Evolutionary conservation across 2,113 vertebrate species (phyloP), one percentile per base, ranked within the genome.

Genomic region (Chlorocebus sabaeus): DNA sequence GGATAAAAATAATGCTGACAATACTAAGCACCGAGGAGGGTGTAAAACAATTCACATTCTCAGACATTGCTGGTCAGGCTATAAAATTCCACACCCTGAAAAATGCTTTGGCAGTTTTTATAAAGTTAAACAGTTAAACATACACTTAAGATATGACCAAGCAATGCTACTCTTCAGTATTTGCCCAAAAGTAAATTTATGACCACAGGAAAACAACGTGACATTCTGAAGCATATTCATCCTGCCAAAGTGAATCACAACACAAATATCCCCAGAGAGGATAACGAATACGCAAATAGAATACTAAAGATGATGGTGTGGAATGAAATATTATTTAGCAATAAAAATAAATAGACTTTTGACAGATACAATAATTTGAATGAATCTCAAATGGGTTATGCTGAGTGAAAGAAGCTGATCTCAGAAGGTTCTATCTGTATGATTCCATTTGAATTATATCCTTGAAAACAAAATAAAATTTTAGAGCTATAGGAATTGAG

Each of bases 21-120:
- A 20, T 52, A 6, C 5, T 35, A 17, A 23, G 20, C 27, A 9
- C 9, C 22, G 0, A 12, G 1, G 11, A 81, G 14, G 2, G 0
- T 68, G 18, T 32, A 16, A n/a, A 78, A 45, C 38, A 50, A 64
- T 6, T 59, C 2, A 4, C 11, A 81, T 3, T 35, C 23, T 78
- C 12, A 6, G 8, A 30, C 5, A 50, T 9, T 35, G 11, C 40
- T 84, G 9, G 1, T 10, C 50, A 61, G 3, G n/a, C 25, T 12
- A n/a, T 22, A 17, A 32, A 81, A 57, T 35, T 70, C 1, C 22
- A 32, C 38, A 81, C 5, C 80, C 5, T 30, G 8, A 13, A 55
- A 84, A 14, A 80, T 20, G 48, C 0, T 32, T 10, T 22, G 11
- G 12, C 1, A 38, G 2, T 16, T 57, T 89, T 45, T 80, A 17